Evolutionary conservation across 2,797 vertebrate species (phyloP).

Genomic region (Onychomys leucogaster): DNA sequence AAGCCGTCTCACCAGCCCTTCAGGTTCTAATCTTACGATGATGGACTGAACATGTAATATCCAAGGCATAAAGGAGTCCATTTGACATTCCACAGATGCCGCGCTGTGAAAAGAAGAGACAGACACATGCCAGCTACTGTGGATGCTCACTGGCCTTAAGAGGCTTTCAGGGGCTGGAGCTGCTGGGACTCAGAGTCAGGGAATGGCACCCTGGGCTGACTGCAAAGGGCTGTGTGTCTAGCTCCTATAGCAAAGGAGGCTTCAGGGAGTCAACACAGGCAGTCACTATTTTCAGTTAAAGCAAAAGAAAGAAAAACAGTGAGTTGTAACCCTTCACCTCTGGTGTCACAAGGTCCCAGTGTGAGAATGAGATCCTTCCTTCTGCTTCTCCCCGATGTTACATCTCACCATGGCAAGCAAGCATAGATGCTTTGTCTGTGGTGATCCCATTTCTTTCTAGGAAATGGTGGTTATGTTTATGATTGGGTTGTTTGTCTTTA

Average conservation of each 20-base stretch:
- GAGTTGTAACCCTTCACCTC: neutral
- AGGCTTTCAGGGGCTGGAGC: neutral
- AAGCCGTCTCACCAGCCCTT: neutral
- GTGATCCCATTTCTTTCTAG: neutral
- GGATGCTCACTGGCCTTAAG: neutral
- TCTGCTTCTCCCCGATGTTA: neutral
- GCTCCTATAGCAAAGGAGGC: neutral
- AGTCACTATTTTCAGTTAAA: slow-evolving; percentile 19
- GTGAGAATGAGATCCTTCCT: neutral
- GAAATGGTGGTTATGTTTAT: neutral
- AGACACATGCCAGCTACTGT: neutral
- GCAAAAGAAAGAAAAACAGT: neutral
- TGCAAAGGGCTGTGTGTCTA: neutral
- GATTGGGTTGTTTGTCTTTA: neutral
- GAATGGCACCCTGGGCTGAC: neutral
- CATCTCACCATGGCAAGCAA: neutral
- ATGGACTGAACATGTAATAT: neutral
- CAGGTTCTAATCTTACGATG: neutral
- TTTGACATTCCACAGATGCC: neutral
- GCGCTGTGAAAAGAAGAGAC: neutral
- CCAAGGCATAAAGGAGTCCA: neutral
- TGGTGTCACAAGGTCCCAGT: neutral
- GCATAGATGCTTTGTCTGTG: neutral
- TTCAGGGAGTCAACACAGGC: neutral
- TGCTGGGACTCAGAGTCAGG: neutral